phyloP scores from a whole-genome alignment of 2,888 invertebrate genomes.

The Aplocera efformata region DNA sequence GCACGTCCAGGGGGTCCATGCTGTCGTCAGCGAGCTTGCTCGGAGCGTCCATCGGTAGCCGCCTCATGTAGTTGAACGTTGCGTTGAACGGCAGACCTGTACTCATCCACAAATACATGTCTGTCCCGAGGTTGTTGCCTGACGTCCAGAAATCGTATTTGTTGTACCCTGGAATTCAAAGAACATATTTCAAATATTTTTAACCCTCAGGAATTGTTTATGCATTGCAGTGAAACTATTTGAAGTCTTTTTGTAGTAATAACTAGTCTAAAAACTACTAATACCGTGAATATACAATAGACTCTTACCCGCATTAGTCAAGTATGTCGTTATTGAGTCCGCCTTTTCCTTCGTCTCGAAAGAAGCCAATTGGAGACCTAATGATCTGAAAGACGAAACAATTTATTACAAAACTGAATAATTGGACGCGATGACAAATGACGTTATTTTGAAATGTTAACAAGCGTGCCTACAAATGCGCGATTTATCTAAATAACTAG shows the following conservation, averaged over 20 bases:
- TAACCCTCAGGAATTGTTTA: too few relatives aligned
- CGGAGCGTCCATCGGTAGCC: constrained; percentile 77
- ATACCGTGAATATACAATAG: constrained; percentile 11
- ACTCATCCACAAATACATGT: constrained; percentile 95
- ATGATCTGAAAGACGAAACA: constrained; percentile 77
- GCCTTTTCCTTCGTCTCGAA: constrained; percentile 94
- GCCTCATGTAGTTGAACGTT: constrained; percentile 90
- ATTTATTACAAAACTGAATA: constrained; percentile 15
- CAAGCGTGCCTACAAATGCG: constrained; percentile 16
- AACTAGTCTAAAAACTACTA: too few relatives aligned
- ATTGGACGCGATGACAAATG: constrained; percentile 8
- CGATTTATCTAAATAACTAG: constrained; percentile 59
- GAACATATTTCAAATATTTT: background rate
- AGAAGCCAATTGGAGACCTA: constrained; percentile 91
- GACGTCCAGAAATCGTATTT: constrained; percentile 94
- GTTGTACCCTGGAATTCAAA: constrained; percentile 79
- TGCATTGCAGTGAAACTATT: too few relatives aligned
- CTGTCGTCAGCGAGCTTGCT: constrained; percentile 78
- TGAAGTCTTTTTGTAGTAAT: too few relatives aligned
- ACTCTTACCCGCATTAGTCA: constrained; percentile 86
- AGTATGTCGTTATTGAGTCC: constrained; percentile 89
- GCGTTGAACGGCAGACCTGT: constrained; percentile 92
- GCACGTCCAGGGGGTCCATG: constrained; percentile 82
- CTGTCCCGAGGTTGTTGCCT: constrained; percentile 91
- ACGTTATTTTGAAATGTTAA: constrained; percentile 20